These are phyloP conservation scores for Actinemys pallida DNA, from an alignment of 2,113 vertebrate genomes.

Conservation along the genomic window DNA sequence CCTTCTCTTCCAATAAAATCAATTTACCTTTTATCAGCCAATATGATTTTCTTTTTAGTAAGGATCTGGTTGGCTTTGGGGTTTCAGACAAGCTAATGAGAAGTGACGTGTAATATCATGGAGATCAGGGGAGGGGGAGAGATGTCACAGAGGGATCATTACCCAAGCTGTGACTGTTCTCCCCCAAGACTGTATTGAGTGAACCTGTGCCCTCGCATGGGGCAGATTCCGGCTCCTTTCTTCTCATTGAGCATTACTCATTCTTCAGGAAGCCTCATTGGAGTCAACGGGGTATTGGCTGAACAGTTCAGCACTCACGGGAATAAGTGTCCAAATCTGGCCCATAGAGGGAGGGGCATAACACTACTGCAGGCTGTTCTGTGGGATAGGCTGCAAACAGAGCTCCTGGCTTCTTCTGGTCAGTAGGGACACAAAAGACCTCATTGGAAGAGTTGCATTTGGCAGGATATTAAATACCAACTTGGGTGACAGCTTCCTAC, in stretches of 20 bases:
- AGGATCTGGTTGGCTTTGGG: no score
- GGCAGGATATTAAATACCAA: not conserved
- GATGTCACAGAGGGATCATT: no score
- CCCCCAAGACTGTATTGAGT: no score
- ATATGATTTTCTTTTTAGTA: no score
- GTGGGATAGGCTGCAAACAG: not conserved
- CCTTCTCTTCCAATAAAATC: not conserved
- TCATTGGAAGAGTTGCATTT: not conserved
- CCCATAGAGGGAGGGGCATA: not conserved
- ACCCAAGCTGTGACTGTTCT: no score
- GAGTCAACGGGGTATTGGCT: not conserved
- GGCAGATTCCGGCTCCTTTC: not conserved
- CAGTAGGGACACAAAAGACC: not conserved
- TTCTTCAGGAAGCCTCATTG: not conserved
- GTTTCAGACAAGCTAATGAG: no score
- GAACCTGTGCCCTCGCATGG: not conserved
- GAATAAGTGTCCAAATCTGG: not conserved
- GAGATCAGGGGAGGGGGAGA: no score
- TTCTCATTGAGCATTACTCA: not conserved
- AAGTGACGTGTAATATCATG: not conserved
- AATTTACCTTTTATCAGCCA: not conserved
- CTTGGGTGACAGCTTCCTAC: not conserved
- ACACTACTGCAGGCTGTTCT: not conserved
- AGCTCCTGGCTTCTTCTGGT: not conserved
- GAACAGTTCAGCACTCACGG: not conserved